Evolutionary conservation across 2,113 vertebrate species (phyloP), one percentile per base, ranked within the genome.

Genomic region (Zosterops borbonicus): DNA sequence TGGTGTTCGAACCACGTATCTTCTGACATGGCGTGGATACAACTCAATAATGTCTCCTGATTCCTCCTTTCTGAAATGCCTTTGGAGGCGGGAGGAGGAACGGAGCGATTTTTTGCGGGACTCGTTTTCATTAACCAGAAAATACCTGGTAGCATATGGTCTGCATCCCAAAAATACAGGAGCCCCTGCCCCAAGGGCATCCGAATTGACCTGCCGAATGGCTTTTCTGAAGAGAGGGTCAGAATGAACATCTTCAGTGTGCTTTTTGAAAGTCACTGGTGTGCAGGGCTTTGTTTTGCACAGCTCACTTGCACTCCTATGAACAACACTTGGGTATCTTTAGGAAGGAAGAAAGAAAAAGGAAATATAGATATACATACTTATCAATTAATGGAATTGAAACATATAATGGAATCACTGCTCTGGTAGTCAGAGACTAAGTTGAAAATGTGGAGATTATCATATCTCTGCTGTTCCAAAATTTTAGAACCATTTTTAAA

Each of bases 171-270:
- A 77, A 22, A 98, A 97, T 53, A 92, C 97, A 49, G 97, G 97
- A 21, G 94, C 95, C 0, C 87, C 86, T 13, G 87, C 97, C 60
- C 76, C 97, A 25, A 70, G 59, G 17, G 97, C 84, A 63, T 98
- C 98, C 0, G 96, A 96, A 56, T 97, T 97, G 31, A 97, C 33
- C 9, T 98, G 97, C 21, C 90, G 95, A 24, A 97, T 77, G 67
- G 96, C 96, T 97, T 98, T 99, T 79, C 98, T 98, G 97, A 98
- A 99, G 50, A 98, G 96, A 18, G 98, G 98, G 31, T 99, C 99
- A 9, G 98, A 99, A 79, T 95, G 97, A 42, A 97, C 87, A 52
- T 97, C 97, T 64, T 98, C 98, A 6, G 64, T 29, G 63, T 60
- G 97, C 84, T 95, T 97, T 95, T 75, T 70, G 82, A 93, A 29